Conservation (phyloP, 2,113 vertebrate species). For the Tychaedon coryphoeus region DNA sequence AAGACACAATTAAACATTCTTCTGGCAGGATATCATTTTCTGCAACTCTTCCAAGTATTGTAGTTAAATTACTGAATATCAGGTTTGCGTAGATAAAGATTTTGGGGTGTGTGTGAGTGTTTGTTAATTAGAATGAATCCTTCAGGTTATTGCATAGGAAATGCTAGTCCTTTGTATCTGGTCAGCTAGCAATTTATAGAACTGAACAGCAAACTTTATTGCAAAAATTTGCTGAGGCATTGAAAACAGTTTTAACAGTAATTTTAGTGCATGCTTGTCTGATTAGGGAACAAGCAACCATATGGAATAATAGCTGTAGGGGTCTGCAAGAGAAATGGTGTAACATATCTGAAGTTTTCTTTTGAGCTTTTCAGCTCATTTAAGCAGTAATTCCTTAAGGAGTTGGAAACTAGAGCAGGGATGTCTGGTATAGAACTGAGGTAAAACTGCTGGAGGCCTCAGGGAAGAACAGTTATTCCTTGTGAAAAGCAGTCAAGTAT, state of each 20-base stretch:
- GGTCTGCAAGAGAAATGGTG: background rate
- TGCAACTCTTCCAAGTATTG: background rate
- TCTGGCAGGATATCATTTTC: background rate
- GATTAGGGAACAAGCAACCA: background rate
- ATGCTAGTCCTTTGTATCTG: background rate
- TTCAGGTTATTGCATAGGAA: background rate
- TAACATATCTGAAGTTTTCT: background rate
- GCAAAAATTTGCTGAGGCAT: background rate
- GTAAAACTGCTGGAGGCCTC: background rate
- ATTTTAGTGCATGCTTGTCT: background rate
- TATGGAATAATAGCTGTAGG: constrained; percentile 13
- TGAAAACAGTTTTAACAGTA: background rate
- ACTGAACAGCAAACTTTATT: background rate
- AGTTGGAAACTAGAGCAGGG: background rate
- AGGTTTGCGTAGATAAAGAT: background rate
- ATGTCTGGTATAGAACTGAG: background rate
- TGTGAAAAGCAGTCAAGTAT: background rate
- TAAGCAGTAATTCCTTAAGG: background rate
- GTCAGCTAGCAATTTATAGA: background rate
- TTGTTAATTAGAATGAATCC: background rate
- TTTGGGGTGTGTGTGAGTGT: background rate
- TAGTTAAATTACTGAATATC: background rate
- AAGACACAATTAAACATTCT: background rate
- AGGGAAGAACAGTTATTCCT: background rate
- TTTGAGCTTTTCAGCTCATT: background rate